phyloP scores from a whole-genome alignment of 2,113 vertebrate genomes.

The Rhinopomastus cyanomelas region DNA sequence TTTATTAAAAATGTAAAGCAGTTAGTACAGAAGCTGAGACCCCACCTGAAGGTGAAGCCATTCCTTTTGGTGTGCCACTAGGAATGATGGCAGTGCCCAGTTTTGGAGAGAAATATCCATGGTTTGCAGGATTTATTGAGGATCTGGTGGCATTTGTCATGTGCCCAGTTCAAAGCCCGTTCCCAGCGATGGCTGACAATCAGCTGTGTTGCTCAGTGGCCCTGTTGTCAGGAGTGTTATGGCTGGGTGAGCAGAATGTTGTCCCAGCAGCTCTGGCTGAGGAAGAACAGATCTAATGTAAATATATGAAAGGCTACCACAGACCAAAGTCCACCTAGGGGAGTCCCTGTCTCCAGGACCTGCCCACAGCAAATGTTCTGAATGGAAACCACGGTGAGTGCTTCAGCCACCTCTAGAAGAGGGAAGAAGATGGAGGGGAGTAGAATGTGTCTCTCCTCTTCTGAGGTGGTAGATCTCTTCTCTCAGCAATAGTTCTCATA shows the following conservation, averaged over 20 bases:
- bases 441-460: not conserved
- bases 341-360: not conserved
- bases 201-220: not conserved
- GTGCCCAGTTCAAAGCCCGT: not conserved
- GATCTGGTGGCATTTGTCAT: no score
- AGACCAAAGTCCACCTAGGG: not conserved
- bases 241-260: not conserved
- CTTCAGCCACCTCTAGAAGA: not conserved
- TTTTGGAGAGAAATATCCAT: not conserved
- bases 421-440: not conserved
- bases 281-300: not conserved
- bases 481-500: not conserved
- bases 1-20: not conserved
- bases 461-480: not conserved
- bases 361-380: not conserved
- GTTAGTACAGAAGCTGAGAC: not conserved
- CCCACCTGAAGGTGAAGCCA: not conserved
- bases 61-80: not conserved
- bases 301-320: not conserved
- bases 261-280: not conserved
- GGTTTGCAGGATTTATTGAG: not conserved
- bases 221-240: not conserved
- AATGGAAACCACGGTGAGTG: not conserved
- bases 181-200: not conserved
- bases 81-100: not conserved